Evolutionary conservation across 2,113 vertebrate genomes (phyloP), one percentile per base, ranked within the genome.

Genomic region (Brachirus orientalis): DNA sequence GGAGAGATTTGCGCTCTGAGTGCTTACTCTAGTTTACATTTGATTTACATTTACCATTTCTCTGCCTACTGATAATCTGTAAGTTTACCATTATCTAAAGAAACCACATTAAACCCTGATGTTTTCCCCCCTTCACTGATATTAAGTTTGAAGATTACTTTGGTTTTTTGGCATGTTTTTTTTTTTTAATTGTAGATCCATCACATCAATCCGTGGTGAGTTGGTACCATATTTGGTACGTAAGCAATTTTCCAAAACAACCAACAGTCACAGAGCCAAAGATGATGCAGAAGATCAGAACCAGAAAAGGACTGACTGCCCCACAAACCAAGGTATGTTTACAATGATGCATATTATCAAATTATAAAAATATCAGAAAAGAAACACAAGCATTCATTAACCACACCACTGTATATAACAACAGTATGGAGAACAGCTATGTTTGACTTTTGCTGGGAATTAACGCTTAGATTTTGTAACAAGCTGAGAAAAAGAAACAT

Each of bases 191-290:
- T 60, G 19, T 84, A 99, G 98, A 85, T 95, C 93, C 48, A 96
- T 99, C 81, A 94, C 95, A 41, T 99, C 98, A 18, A 94, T 99
- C 69, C 94, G 96, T 7, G 96, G 97, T 22, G 98, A 99, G 84
- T 75, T 99, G 84, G 92, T 99, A 67, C 98, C 98, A 0, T 97
- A 94, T 87, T 91, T 99, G 79, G 96, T 99, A 68, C 94, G 95
- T 63, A 99, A 98, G 75, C 98, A 99, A 85, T 99, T 99, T 88
- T 95, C 94, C 48, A 94, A 93, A 82, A 85, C 90, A 35, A 22
- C 69, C 18, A 91, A 84, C 6, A 72, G 86, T 74, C 93, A 91
- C 41, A 95, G 91, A 68, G 79, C 69, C 22, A 93, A 93, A 77
- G 93, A 94, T 14, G 94, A 95, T 44, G 82, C 87, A 47, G 95